Evolutionary conservation across 2,113 vertebrate genomes (phyloP).

Genomic region (Pangasianodon hypophthalmus): DNA sequence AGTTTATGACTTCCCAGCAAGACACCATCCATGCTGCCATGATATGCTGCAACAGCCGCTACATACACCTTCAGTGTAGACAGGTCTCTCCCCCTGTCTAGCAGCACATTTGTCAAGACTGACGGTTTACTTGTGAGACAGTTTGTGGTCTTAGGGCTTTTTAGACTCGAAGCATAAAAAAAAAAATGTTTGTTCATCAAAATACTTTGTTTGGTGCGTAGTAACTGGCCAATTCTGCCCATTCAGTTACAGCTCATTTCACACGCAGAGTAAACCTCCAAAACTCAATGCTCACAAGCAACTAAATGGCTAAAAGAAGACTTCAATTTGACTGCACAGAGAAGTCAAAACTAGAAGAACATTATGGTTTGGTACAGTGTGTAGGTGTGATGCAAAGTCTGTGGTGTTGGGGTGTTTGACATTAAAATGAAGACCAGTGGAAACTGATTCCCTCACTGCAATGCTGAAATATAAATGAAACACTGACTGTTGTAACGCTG

Average conservation of each 20-base stretch:
- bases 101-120: neutral
- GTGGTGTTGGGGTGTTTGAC: neutral
- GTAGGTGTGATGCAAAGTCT: neutral
- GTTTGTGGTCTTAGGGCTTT: neutral
- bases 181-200: neutral
- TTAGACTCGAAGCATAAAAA: neutral
- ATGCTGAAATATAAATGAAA: neutral
- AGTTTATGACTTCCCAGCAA: neutral
- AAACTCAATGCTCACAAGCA: neutral
- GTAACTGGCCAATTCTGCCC: neutral
- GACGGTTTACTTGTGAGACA: neutral
- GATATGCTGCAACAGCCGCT: neutral
- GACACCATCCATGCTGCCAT: neutral
- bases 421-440: neutral
- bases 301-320: neutral
- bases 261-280: neutral
- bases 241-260: neutral
- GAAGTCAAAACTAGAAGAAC: neutral
- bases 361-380: neutral
- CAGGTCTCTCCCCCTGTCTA: neutral
- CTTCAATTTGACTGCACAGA: neutral
- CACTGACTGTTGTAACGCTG: neutral
- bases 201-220: no score
- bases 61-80: neutral
- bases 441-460: neutral